Evolutionary conservation across 2,888 invertebrate genomes (phyloP).

Genomic region (Andricus curvator): DNA sequence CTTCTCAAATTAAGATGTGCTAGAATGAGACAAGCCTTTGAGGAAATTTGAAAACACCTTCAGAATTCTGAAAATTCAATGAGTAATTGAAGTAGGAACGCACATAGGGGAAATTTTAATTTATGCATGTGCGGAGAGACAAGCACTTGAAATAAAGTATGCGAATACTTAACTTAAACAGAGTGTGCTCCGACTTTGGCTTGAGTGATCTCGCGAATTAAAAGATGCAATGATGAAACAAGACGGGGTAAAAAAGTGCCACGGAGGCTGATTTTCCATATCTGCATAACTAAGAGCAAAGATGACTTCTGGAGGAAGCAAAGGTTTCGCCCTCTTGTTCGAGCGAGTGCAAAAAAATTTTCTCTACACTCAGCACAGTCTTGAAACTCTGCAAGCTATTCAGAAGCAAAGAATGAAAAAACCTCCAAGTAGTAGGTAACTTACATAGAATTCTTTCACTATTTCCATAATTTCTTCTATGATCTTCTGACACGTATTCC

Average conservation of each 20-base stretch:
- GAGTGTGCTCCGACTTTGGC: constrained; percentile 58
- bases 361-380: constrained; percentile 39
- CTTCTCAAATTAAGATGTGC: background rate
- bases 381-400: background rate
- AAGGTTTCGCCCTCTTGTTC: constrained; percentile 50
- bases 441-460: background rate
- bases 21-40: background rate
- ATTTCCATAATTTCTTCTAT: too few relatives aligned
- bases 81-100: constrained; percentile 64
- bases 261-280: constrained; percentile 57
- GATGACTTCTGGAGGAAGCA: constrained; percentile 53
- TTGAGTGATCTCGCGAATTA: constrained; percentile 55
- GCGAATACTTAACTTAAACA: constrained; percentile 65
- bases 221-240: constrained; percentile 55
- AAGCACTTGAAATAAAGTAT: constrained; percentile 73
- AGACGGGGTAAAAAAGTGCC: constrained; percentile 58
- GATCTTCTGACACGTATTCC: too few relatives aligned
- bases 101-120: constrained; percentile 69
- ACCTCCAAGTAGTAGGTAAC: background rate
- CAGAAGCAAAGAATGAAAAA: too few relatives aligned
- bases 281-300: constrained; percentile 56
- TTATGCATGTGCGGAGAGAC: constrained; percentile 72
- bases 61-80: constrained; percentile 44
- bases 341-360: constrained; percentile 45
- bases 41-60: constrained; percentile 29